Percentiles rank a stretch among this genome's conserved stretches.
Evolutionary conservation across 2,113 vertebrate species (phyloP).

Genomic region (Tragelaphus scriptus): DNA sequence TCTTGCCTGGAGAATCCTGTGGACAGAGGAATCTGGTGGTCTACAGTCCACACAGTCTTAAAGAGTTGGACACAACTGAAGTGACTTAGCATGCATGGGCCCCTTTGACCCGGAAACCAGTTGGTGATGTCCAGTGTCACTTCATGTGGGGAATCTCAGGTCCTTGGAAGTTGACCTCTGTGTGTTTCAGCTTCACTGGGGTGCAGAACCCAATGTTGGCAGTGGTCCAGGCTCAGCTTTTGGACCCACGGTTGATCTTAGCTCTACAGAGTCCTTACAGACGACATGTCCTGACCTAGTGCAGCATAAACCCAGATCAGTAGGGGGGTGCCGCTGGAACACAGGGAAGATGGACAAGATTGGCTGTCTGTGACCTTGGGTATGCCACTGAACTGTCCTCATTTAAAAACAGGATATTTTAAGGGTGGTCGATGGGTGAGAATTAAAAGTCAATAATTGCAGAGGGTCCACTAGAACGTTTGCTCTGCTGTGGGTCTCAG

Average conservation of each 20-base stretch:
- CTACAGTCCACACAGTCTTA: background rate
- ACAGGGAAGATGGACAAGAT: background rate
- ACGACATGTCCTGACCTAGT: background rate
- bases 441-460: background rate
- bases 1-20: background rate
- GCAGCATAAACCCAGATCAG: background rate
- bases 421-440: background rate
- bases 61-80: background rate
- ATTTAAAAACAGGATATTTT: background rate
- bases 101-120: background rate
- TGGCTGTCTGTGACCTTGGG: background rate
- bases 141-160: background rate
- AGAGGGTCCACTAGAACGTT: background rate
- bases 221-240: background rate
- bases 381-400: background rate
- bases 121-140: background rate
- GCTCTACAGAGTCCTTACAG: background rate
- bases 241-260: accelerated
- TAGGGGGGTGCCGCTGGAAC: no score
- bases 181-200: background rate
- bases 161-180: background rate
- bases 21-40: background rate
- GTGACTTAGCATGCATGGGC: background rate
- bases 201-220: background rate
- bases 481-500: background rate